Evolutionary conservation across 2,888 invertebrate species (phyloP), one percentile per base, ranked within the genome.

Genomic region (Drosophila nr. medialis): DNA sequence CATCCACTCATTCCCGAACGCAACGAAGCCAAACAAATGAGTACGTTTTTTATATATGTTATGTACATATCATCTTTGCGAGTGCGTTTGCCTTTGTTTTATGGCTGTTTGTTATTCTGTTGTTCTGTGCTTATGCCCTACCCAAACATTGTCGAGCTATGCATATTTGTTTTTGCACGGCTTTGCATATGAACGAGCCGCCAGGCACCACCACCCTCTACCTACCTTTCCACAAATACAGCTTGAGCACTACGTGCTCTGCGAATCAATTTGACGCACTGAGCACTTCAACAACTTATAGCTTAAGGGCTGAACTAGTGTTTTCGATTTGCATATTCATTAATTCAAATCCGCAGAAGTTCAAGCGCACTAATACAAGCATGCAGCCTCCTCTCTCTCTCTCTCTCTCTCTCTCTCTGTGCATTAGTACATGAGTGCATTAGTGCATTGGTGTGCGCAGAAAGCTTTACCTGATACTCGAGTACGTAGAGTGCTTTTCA

Each of bases 61-160:
- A 55, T 24, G 15, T 45, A 45, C 24, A 38, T 78, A 78, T 71
- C 75, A 69, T 79, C 71, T 81, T 71, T 55, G 45, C 40, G 50
- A 61, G 68, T 78, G 69, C 50, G 51, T 72, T 71, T 79, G 72
- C 55, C 61, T 70, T 72, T 72, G 54, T 72, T 77, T 54, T 64
- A 78, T 68, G 77, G 11, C 73, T 73, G 71, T 77, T 82, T 83
- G 68, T 69, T 76, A 72, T 76, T 85, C 82, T 66, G 67, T 48
- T 73, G 29, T 63, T 61, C 32, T 15, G 51, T 53, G 30, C 32
- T 70, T 75, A 58, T 80, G 81, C 77, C 86, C 84, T 83, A 67
- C 81, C 86, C 81, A 83, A 83, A 83, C 89, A 86, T 75, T 86
- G 70, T 75, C 56, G 69, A 74, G 74, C 69, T 77, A 21, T 77